A percentile compares a stretch with the other conserved stretches of the same genome.
Conservation (phyloP, 2,888 invertebrate genomes). For the Hydriomena furcata region DNA sequence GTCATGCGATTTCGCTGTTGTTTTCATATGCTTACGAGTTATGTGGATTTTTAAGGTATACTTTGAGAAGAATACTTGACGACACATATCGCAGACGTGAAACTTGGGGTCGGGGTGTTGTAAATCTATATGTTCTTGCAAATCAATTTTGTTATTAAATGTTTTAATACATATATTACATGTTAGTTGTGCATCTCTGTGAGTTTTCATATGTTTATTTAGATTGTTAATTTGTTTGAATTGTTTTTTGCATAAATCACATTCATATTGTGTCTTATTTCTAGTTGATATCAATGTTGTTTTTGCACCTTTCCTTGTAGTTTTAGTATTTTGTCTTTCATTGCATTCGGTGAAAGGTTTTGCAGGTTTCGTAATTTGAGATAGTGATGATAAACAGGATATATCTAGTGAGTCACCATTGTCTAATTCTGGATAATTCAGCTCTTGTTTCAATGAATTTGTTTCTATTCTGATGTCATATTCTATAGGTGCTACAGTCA, state of each 20-base stretch:
- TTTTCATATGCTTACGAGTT: conserved; percentile 17
- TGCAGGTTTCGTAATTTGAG: not conserved
- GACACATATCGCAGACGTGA: conserved; percentile 16
- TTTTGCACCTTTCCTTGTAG: not conserved
- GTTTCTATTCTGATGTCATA: not conserved
- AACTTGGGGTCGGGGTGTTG: not conserved
- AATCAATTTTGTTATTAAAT: conserved; percentile 6
- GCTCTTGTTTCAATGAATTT: conserved; percentile 15
- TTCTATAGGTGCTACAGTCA: conserved; percentile 1
- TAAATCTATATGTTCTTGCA: conserved; percentile 6
- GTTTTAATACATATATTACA: conserved; percentile 7
- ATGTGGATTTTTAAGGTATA: conserved; percentile 23
- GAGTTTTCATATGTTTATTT: conserved; percentile 5
- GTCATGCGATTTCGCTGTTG: conserved; percentile 1
- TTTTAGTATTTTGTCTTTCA: not conserved
- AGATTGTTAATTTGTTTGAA: conserved; percentile 8
- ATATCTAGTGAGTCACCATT: not conserved
- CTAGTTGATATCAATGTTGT: not conserved
- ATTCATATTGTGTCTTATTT: not conserved
- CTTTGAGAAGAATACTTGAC: conserved; percentile 20
- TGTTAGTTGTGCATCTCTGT: not conserved
- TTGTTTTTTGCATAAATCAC: conserved; percentile 10
- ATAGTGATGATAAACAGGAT: not conserved
- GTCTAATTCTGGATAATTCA: conserved; percentile 2
- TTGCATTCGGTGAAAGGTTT: not conserved